Percentiles rank a stretch among this genome's conserved stretches.
phyloP scores from a whole-genome alignment of 2,113 vertebrate genomes.

The Embiotoca jacksoni region DNA sequence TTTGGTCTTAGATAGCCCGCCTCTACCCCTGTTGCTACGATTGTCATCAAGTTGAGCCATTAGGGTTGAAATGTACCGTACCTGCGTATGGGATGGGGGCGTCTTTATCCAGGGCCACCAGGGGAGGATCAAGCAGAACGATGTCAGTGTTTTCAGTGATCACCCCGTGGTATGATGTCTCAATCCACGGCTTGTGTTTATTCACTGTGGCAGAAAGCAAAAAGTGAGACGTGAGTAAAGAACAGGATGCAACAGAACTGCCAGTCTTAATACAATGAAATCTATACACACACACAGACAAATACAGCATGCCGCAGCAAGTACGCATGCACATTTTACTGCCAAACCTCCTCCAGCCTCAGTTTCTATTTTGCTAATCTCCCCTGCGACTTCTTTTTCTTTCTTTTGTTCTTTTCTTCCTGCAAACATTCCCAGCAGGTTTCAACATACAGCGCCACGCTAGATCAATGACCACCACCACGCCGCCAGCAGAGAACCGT shows the following conservation, averaged over 20 bases:
- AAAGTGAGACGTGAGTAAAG: slow-evolving; percentile 10
- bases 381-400: slow-evolving; percentile 9
- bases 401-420: slow-evolving; percentile 40
- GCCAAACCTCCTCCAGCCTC: slow-evolving; percentile 21
- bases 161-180: slow-evolving; percentile 96
- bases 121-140: slow-evolving; percentile 94
- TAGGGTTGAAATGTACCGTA: slow-evolving; percentile 68
- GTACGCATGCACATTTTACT: background rate
- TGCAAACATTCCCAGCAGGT: slow-evolving; percentile 52
- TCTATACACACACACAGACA: no score
- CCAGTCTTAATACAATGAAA: background rate
- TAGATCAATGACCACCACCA: slow-evolving; percentile 65
- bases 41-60: background rate
- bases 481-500: slow-evolving; percentile 37
- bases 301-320: no score
- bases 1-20: slow-evolving; percentile 5
- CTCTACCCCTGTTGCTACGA: slow-evolving; percentile 1
- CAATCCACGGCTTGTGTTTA: slow-evolving; percentile 99
- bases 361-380: slow-evolving; percentile 46
- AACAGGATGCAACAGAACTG: background rate
- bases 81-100: slow-evolving; percentile 96
- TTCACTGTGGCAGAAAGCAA: slow-evolving; percentile 87
- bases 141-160: slow-evolving; percentile 96
- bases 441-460: slow-evolving; percentile 46
- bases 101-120: slow-evolving; percentile 97